These are phyloP conservation scores for Apodemus speciosus DNA, from an alignment of 2,113 vertebrate genomes.

Conservation along the genomic window DNA sequence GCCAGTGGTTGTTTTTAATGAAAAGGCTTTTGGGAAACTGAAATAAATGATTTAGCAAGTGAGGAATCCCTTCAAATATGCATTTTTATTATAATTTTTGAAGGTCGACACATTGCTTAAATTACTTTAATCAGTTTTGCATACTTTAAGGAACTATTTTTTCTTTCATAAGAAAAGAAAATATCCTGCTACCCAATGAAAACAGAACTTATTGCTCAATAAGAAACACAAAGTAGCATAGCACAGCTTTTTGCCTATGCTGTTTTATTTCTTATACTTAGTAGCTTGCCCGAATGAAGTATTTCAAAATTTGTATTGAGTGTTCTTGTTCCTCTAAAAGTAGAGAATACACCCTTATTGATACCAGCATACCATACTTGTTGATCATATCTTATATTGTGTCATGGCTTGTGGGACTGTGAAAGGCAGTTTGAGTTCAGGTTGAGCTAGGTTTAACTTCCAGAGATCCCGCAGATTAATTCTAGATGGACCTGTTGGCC, in stretches of 20 bases:
- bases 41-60: background rate
- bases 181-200: background rate
- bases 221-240: background rate
- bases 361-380: background rate
- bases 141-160: background rate
- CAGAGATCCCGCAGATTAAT: too few relatives aligned
- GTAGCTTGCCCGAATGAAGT: background rate
- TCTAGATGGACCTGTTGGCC: too few relatives aligned
- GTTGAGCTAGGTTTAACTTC: too few relatives aligned
- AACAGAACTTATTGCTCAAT: background rate
- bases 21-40: background rate
- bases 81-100: background rate
- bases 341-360: background rate
- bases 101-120: background rate
- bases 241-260: background rate
- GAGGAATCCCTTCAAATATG: background rate
- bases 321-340: background rate
- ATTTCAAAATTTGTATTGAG: background rate
- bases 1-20: background rate
- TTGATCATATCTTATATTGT: background rate
- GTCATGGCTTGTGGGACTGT: too few relatives aligned
- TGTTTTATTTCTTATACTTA: background rate
- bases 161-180: too few relatives aligned
- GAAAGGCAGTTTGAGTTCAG: too few relatives aligned
- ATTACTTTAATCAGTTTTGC: background rate